Conservation (phyloP, 1,140 invertebrate species). For the Nixonia krombeini region DNA sequence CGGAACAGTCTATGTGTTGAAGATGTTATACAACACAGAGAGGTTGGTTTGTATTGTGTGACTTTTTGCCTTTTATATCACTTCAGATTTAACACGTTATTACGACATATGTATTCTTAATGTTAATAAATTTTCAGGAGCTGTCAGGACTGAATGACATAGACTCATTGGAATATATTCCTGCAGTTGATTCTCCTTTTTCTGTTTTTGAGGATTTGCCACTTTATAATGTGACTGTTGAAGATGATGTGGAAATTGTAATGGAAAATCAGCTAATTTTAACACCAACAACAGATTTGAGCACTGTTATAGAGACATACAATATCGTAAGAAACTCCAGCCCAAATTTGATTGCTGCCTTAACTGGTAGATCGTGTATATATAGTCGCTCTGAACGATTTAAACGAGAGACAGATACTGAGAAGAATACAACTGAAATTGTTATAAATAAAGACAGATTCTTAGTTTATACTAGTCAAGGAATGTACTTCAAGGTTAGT, state of each 20-base stretch:
- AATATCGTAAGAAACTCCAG: constrained; percentile 47
- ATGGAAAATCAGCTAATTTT: constrained; percentile 48
- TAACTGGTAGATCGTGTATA: constrained; percentile 62
- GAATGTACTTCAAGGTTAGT: constrained; percentile 49
- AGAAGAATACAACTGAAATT: constrained; percentile 21
- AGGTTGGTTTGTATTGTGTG: constrained; percentile 44
- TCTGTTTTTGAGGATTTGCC: constrained; percentile 49
- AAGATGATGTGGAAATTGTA: constrained; percentile 48
- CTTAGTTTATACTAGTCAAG: constrained; percentile 51
- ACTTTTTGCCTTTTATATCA: constrained; percentile 8
- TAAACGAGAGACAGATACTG: constrained; percentile 48
- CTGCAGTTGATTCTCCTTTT: constrained; percentile 55
- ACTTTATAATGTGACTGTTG: constrained; percentile 48
- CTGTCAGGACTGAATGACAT: constrained; percentile 40
- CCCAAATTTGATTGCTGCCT: constrained; percentile 48
- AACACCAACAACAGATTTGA: constrained; percentile 43
- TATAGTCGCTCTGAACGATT: constrained; percentile 52
- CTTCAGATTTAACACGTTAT: constrained; percentile 12
- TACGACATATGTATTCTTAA: constrained; percentile 3
- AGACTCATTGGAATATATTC: constrained; percentile 46
- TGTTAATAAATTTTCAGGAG: constrained; percentile 24
- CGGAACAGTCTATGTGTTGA: constrained; percentile 60
- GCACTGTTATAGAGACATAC: constrained; percentile 55
- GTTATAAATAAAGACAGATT: constrained; percentile 24
- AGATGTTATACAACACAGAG: constrained; percentile 55